A percentile compares a stretch with the other conserved stretches of the same genome.
Evolutionary conservation across 2,797 vertebrate species (phyloP).

Genomic region (Bradypodion pumilum): DNA sequence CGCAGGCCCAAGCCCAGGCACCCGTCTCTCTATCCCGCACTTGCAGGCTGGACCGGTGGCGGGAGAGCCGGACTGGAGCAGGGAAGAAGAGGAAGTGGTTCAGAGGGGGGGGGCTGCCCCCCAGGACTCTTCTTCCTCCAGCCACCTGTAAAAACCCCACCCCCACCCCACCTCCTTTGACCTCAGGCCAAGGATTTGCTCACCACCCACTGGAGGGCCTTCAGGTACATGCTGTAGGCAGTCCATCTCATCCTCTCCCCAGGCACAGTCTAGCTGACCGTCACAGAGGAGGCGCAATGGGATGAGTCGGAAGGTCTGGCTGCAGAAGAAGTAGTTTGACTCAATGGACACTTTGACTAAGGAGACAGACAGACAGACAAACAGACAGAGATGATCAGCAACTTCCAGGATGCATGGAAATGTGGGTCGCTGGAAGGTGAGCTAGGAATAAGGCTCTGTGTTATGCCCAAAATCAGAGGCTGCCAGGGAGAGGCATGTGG

Average conservation of each 20-base stretch:
- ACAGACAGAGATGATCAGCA: neutral
- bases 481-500: neutral
- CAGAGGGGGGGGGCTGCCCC: neutral
- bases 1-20: constrained; percentile 84
- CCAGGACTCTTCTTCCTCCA: no score
- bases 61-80: constrained; percentile 82
- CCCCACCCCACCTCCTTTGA: no score
- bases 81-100: constrained; percentile 21
- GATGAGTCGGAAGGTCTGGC: constrained; percentile 82
- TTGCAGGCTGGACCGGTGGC: constrained; percentile 80
- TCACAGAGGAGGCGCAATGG: constrained; percentile 79
- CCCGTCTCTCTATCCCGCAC: constrained; percentile 68
- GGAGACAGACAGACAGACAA: constrained; percentile 3
- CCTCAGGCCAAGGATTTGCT: constrained; percentile 22
- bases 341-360: constrained; percentile 86
- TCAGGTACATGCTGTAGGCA: constrained; percentile 73
- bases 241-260: constrained; percentile 83
- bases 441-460: no score
- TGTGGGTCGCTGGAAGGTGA: no score
- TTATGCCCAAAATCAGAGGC: no score
- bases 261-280: constrained; percentile 78
- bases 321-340: constrained; percentile 87
- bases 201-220: constrained; percentile 53
- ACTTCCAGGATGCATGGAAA: no score
- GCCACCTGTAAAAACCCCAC: no score